Evolutionary conservation across 2,113 vertebrate genomes (phyloP).

Genomic region (Sylvietta virens): DNA sequence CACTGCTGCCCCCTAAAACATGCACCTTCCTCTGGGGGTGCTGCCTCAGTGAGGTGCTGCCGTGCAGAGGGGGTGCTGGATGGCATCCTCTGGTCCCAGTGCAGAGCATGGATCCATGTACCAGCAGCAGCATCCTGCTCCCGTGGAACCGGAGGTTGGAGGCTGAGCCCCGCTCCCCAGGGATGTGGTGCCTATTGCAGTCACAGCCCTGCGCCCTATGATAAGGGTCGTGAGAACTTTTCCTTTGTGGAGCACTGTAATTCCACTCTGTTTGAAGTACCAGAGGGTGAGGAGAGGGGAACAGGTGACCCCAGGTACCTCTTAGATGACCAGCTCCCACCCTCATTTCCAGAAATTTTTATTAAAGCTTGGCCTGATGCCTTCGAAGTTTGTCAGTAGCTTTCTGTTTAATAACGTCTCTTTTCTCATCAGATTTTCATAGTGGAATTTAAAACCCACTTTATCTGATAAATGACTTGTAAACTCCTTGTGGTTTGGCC

Average conservation of each 20-base stretch:
- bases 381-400: neutral
- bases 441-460: neutral
- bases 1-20: neutral
- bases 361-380: neutral
- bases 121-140: neutral
- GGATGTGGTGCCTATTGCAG: neutral
- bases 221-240: neutral
- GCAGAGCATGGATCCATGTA: rapidly evolving
- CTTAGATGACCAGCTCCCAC: neutral
- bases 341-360: neutral
- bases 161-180: neutral
- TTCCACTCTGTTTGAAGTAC: neutral
- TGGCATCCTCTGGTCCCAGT: neutral
- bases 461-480: neutral
- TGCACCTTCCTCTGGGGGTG: rapidly evolving
- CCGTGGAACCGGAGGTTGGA: rapidly evolving
- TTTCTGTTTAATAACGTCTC: neutral
- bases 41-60: neutral
- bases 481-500: constrained; percentile 6
- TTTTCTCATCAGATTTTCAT: neutral
- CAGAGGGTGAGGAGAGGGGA: neutral
- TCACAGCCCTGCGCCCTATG: rapidly evolving
- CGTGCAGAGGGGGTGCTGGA: neutral
- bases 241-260: neutral
- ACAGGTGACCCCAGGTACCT: neutral